These are phyloP conservation scores for Saxidomus purpurata DNA, from an alignment of 1,140 invertebrate species.

Conservation along the genomic window DNA sequence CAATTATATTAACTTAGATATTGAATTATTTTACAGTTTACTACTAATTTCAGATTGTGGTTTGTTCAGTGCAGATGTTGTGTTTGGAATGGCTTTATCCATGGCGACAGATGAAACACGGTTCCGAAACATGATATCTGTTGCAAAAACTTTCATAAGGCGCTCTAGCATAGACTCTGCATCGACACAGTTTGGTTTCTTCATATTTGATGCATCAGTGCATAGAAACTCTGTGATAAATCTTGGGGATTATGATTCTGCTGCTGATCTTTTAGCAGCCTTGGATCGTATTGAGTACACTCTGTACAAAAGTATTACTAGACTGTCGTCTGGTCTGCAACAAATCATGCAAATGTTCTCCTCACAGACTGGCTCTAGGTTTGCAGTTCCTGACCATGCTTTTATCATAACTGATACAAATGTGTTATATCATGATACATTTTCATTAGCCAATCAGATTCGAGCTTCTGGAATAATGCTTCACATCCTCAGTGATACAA, in stretches of 20 bases:
- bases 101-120: background rate
- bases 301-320: background rate
- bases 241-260: background rate
- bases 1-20: too few relatives aligned
- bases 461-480: constrained; percentile 10
- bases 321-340: background rate
- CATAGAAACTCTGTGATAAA: background rate
- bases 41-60: constrained; percentile 49
- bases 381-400: background rate
- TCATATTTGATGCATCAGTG: constrained; percentile 27
- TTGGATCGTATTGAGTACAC: background rate
- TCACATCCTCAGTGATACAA: background rate
- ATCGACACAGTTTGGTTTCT: background rate
- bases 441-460: background rate
- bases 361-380: background rate
- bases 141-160: background rate
- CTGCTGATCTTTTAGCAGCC: background rate
- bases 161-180: background rate
- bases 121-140: background rate
- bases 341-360: background rate
- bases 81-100: constrained; percentile 1
- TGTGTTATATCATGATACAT: background rate
- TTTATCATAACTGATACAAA: background rate
- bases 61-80: background rate
- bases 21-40: too few relatives aligned